Base-by-base conservation (phyloP, 2,113 vertebrate species). In the Poeciliopsis occidentalis region DNA sequence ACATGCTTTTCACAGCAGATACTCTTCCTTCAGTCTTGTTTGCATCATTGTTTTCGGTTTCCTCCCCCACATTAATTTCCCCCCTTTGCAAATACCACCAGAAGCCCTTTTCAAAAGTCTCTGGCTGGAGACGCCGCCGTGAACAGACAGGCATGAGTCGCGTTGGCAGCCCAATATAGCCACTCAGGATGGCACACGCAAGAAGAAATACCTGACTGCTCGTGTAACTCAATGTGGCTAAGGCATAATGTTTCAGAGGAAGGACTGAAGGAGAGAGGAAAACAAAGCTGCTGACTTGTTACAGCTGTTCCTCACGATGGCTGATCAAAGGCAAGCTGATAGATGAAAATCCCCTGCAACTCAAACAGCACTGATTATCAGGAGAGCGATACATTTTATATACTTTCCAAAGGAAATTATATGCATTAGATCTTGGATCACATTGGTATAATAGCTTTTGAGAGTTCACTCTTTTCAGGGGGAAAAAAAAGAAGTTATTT, bases 141-240 rank as follows among this genome's bases (percentile, higher is more conserved):
- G 30, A 82, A 22, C 17, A 66, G 19, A 17, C 30, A 76, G 67
- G 54, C 44, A 75, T 34, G 51, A 70, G 66, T 29, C 26, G 24
- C 26, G 1, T 17, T 12, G 8, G 29, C 32, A 44, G 15, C 26
- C 47, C 61, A 64, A 60, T 34, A 75, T 37, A 74, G 15, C 31
- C 73, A 75, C 64, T 57, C 32, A 74, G 71, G 29, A 39, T 19
- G 66, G 83, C 32, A 64, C 31, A 41, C 61, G 63, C 74, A 31
- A 77, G 39, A 34, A 41, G 75, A 74, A 69, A 92, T 91, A 86
- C 78, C 80, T 85, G 75, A 74, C 60, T n/a, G 47, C 54, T 92
- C 87, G 91, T 76, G 77, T 90, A 88, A 71, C 60, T 71, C 73
- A 64, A 82, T 83, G 84, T 65, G 88, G 64, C 78, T 69, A 79